phyloP scores from a whole-genome alignment of 2,888 invertebrate genomes.

The Drosophila nr. perissopoda region DNA sequence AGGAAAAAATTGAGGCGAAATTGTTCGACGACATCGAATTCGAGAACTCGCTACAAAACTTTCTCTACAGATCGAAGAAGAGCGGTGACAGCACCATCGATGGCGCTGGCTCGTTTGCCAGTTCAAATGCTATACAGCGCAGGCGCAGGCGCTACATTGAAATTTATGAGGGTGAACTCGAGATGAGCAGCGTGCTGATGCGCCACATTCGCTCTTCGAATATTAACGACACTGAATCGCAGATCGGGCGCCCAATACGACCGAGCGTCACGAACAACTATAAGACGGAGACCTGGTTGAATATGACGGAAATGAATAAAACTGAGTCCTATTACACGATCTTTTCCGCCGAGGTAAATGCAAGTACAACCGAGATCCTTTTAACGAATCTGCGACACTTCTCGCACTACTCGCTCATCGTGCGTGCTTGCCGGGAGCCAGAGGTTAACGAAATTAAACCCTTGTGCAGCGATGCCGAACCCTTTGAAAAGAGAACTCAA shows the following conservation, averaged over 20 bases:
- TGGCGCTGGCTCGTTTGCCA: not conserved
- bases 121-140: constrained; percentile 22
- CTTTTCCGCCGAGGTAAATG: constrained; percentile 69
- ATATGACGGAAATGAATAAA: constrained; percentile 80
- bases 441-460: constrained; percentile 18
- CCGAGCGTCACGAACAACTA: not conserved
- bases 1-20: constrained; percentile 85
- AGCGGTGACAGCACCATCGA: constrained; percentile 16
- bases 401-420: constrained; percentile 90
- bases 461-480: constrained; percentile 86
- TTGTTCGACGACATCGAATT: constrained; percentile 88
- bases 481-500: constrained; percentile 86
- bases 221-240: not conserved
- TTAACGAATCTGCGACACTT: constrained; percentile 90
- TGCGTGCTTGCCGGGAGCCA: constrained; percentile 91
- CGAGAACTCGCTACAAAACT: constrained; percentile 93
- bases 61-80: constrained; percentile 86
- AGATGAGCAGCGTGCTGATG: constrained; percentile 66
- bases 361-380: constrained; percentile 85
- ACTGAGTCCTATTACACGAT: constrained; percentile 55
- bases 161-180: constrained; percentile 8
- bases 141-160: constrained; percentile 59
- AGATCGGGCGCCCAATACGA: not conserved
- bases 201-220: constrained; percentile 71
- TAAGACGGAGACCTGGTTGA: constrained; percentile 21